Evolutionary conservation across 2,797 vertebrate genomes (phyloP), one percentile per base, ranked within the genome.

Genomic region (Menidia menidia): DNA sequence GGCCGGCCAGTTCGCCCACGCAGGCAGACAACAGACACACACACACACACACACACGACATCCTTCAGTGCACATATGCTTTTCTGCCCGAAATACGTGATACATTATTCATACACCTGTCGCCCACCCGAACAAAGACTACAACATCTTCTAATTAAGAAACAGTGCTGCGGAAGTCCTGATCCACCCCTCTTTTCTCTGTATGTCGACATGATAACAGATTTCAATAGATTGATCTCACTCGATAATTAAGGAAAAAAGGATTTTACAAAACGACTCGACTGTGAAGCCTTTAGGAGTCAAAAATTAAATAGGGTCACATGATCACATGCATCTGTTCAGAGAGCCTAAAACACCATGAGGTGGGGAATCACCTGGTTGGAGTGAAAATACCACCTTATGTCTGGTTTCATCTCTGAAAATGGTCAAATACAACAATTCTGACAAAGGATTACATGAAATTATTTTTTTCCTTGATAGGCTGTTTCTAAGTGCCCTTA

Each of bases 1-100:
- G 80, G 80, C 71, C 12, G 71, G 89, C 88, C 90, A 90, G 83
- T 14, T 75, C 81, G 61, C 87, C 89, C 89, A 91, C 91, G 64
- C 66, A 42, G 56, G 78, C 75, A 76, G 54, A 75, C 60, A 77
- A 75, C 74, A 59, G 78, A 81, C 76, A 84, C 68, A 70, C 62
- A 78, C 69, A 78, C 82, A 77, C 73, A 68, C 60, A 48, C 72
- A 68, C 65, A 52, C 52, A 51, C 57, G 56, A 63, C 73, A 73
- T 73, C 50, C 53, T 55, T 63, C 55, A 41, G 51, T 64, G 64
- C 72, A 71, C 13, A 19, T 71, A 64, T 7, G 42, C 56, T 71
- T 72, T 52, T 48, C 53, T 72, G 61, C 56, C 75, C 52, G 4
- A 32, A 35, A 73, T 57, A 47, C 35, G 42, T 56, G 64, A 50